A percentile compares a stretch with the other conserved stretches of the same genome.
phyloP scores from a whole-genome alignment of 2,797 vertebrate genomes.

The Carapus acus region DNA sequence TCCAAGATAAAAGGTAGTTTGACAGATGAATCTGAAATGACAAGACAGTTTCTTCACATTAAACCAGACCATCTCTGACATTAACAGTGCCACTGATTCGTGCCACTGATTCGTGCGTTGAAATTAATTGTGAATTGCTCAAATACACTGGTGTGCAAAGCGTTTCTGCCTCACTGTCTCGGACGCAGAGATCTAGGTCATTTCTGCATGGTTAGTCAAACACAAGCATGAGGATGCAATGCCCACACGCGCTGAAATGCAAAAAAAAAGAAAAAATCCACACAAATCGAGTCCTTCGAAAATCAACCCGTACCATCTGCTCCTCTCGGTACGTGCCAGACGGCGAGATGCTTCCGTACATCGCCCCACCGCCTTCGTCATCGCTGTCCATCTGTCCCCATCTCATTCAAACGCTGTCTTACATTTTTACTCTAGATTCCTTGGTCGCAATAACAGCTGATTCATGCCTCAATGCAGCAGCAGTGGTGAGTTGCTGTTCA shows the following conservation, averaged over 20 bases:
- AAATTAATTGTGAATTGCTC: too few species aligned
- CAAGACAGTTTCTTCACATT: too few species aligned
- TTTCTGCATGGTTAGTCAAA: neutral
- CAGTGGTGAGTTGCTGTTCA: too few species aligned
- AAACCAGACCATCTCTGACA: too few species aligned
- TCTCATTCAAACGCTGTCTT: neutral
- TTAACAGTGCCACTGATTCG: too few species aligned
- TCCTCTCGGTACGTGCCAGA: neutral
- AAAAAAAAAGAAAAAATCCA: conserved; percentile 7
- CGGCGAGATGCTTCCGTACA: neutral
- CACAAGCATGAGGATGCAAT: conserved; percentile 13
- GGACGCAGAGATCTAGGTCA: neutral
- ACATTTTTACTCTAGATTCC: neutral
- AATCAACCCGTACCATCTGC: neutral
- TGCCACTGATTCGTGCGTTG: too few species aligned
- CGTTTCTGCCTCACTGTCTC: neutral
- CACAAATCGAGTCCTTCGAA: neutral
- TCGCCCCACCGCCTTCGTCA: neutral
- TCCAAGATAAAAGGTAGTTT: neutral
- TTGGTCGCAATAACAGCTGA: neutral
- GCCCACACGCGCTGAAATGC: neutral
- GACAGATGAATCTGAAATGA: neutral
- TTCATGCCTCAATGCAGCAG: conserved; percentile 28
- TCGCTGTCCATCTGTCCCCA: neutral
- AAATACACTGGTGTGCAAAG: neutral